A percentile compares a stretch with the other conserved stretches of the same genome.
These are phyloP conservation scores for Ectemnius continuus DNA, from an alignment of 2,888 invertebrate genomes.

Conservation along the genomic window DNA sequence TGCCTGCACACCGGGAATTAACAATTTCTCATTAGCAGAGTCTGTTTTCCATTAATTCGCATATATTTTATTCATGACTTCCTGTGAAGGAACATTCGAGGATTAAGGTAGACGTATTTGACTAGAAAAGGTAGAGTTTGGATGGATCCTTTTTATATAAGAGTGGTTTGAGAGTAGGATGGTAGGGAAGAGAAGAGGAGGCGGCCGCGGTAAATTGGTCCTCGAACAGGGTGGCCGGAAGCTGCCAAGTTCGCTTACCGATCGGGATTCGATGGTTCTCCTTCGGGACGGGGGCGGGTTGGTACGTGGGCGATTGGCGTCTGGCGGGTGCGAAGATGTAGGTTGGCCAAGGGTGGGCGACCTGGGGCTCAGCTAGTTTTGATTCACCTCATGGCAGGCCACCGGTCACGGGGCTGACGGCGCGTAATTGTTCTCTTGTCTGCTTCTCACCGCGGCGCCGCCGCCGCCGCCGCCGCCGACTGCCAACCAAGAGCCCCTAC, in stretches of 20 bases:
- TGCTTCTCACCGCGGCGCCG: constrained; percentile 63
- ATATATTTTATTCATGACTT: too few species aligned
- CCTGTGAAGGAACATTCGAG: neutral
- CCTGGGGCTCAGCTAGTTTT: constrained; percentile 71
- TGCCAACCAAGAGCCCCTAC: too few species aligned
- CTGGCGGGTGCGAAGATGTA: constrained; percentile 51
- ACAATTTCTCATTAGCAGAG: too few species aligned
- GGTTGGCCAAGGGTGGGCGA: constrained; percentile 59
- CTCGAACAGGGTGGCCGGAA: constrained; percentile 39
- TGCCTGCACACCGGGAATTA: too few species aligned
- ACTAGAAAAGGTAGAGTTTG: neutral
- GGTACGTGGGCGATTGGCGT: too few species aligned
- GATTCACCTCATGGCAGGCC: constrained; percentile 74
- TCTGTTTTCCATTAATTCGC: too few species aligned
- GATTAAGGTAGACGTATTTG: neutral
- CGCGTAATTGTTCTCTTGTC: constrained; percentile 77
- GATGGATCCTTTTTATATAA: too few species aligned
- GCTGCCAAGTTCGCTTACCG: constrained; percentile 60
- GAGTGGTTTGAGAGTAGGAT: neutral
- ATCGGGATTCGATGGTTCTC: constrained; percentile 64
- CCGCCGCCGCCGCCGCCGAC: constrained; percentile 51
- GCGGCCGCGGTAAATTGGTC: constrained; percentile 51
- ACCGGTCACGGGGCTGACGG: constrained; percentile 75
- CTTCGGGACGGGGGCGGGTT: constrained; percentile 50
- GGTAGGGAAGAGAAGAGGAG: neutral